Percentiles rank a stretch among this genome's conserved stretches.
These are phyloP conservation scores for Okapia johnstoni DNA, from an alignment of 2,113 vertebrate genomes.

Conservation along the genomic window DNA sequence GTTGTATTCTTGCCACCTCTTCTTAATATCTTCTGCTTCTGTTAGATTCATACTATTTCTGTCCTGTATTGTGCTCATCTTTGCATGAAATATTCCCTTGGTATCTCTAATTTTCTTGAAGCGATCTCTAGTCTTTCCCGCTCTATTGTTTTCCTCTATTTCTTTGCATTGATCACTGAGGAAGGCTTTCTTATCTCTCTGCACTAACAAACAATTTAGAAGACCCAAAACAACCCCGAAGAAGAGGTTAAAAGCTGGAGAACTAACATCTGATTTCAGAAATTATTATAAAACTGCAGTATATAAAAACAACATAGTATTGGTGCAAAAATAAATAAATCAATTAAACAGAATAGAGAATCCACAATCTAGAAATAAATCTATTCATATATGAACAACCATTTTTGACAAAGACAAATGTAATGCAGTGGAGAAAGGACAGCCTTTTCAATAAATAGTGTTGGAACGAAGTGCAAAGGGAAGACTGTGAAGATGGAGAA, in stretches of 20 bases:
- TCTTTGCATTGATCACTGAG: background rate
- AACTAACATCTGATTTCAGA: background rate
- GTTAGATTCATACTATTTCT: background rate
- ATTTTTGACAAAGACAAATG: background rate
- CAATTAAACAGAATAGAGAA: background rate
- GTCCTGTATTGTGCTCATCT: background rate
- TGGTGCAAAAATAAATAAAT: background rate
- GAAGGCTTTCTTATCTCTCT: background rate
- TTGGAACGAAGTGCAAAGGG: background rate
- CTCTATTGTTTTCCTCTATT: background rate
- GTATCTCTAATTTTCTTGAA: background rate
- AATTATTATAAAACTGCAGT: background rate
- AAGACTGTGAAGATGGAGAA: background rate
- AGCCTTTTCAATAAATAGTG: background rate
- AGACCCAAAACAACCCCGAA: background rate
- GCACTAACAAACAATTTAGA: background rate
- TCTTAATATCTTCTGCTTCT: background rate
- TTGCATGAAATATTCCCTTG: background rate
- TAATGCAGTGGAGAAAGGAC: background rate
- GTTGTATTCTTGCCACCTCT: background rate
- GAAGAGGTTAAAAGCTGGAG: background rate
- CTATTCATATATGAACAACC: background rate
- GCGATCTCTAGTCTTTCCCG: background rate
- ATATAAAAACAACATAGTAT: background rate
- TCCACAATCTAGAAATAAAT: background rate